Base-by-base conservation (phyloP, 2,113 vertebrate species). In the Syngnathus scovelli region DNA sequence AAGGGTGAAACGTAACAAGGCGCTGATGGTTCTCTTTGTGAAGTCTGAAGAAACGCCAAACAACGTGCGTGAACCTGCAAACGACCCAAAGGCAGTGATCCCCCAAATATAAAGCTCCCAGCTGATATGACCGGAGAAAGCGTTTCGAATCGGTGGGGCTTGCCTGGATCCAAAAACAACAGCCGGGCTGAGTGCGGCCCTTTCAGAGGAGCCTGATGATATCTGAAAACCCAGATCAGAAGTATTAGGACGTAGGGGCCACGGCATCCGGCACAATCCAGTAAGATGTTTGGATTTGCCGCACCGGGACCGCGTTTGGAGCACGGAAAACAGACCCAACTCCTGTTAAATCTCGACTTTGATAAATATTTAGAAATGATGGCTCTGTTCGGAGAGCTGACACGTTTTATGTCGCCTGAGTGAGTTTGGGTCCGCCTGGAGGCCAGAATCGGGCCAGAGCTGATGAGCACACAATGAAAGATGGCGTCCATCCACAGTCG, bases 1-100 rank as follows among this genome's bases (percentile, higher is more conserved):
- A 83, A 84, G 85, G 70, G 68, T 7, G 78, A 71, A 80, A 83
- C 78, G 78, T 82, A 81, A 86, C 80, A 81, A 68, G 64, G 72
- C 78, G 71, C 63, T 80, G 83, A 83, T 84, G 63, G 83, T 75
- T 88, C 63, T 76, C 74, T 86, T 77, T 74, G 66, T 82, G 78
- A 83, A 80, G 82, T 84, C 75, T 83, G 75, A 83, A 81, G 81
- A 67, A 68, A 76, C 75, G 81, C 64, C 12, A 64, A 70, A 63
- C 8, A 67, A 78, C 88, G 11, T 90, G 91, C 86, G 83, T 64
- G 67, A 79, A 88, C 89, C 78, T 89, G 88, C 58, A 73, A 70
- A 67, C 70, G 43, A 68, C 67, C 55, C 61, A 71, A 70, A 76
- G 76, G 46, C 59, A 63, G 62, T 62, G 67, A 27, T 8, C 52